Evolutionary conservation across 1,140 invertebrate genomes (phyloP).

Genomic region (Wasmannia auropunctata): DNA sequence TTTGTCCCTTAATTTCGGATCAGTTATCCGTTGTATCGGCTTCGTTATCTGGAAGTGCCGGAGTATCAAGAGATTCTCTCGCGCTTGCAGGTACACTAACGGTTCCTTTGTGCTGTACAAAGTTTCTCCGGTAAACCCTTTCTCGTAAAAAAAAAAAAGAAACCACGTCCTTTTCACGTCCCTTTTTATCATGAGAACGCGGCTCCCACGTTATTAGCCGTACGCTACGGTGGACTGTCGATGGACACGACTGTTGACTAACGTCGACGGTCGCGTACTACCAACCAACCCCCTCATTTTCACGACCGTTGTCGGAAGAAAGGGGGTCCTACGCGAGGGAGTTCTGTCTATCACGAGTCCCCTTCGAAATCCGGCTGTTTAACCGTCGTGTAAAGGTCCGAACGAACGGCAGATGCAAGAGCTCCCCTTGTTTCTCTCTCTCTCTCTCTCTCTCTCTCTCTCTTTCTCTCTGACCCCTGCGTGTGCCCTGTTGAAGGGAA

Average conservation of each 20-base stretch:
- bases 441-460: conserved; percentile 3
- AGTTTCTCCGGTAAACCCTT: background rate
- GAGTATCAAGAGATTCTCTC: background rate
- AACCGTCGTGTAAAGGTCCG: conserved; percentile 28
- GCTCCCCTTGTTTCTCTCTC: background rate
- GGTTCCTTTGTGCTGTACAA: background rate
- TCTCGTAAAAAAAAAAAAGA: background rate
- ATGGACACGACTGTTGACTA: conserved; percentile 54
- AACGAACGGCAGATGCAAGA: conserved; percentile 36
- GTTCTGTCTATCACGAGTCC: conserved; percentile 9
- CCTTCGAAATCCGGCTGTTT: conserved; percentile 27
- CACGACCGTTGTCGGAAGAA: conserved; percentile 33
- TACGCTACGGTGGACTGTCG: background rate
- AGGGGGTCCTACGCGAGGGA: conserved; percentile 57
- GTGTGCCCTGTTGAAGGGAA: conserved; percentile 24
- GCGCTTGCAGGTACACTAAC: background rate
- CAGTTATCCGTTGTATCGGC: background rate
- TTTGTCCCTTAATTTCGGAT: conserved; percentile 14
- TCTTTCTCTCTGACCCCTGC: conserved; percentile 18
- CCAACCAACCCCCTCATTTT: conserved; percentile 35
- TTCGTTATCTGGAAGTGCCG: background rate
- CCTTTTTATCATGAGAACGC: background rate
- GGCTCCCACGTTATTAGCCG: background rate
- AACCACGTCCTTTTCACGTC: background rate
- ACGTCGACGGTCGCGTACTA: conserved; percentile 61